These are phyloP conservation scores for Drosophila borealis DNA, from an alignment of 2,888 invertebrate genomes.

Conservation along the genomic window DNA sequence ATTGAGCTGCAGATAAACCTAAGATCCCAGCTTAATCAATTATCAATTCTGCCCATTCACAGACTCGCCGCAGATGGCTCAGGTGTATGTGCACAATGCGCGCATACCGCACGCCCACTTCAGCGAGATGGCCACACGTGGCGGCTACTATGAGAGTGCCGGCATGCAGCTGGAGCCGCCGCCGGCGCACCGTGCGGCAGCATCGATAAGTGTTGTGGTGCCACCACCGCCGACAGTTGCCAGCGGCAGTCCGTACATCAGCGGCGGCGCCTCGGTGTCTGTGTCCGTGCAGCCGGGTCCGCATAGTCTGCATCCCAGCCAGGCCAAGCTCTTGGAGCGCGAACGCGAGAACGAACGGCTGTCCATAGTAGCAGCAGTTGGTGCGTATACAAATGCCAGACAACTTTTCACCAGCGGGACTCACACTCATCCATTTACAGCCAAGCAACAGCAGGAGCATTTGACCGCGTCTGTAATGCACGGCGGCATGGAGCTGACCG, in stretches of 20 bases:
- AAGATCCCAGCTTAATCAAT: background rate
- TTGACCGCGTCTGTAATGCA: conserved; percentile 51
- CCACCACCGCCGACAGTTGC: conserved; percentile 79
- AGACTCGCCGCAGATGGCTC: conserved; percentile 90
- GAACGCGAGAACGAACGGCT: conserved; percentile 78
- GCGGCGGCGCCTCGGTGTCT: conserved; percentile 57
- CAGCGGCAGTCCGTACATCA: conserved; percentile 69
- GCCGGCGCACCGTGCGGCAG: conserved; percentile 86
- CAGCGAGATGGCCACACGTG: conserved; percentile 84
- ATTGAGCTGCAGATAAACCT: accelerated
- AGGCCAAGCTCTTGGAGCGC: conserved; percentile 82
- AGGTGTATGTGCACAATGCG: conserved; percentile 87
- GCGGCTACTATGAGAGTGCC: conserved; percentile 86
- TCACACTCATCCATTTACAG: conserved; percentile 33
- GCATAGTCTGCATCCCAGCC: conserved; percentile 71
- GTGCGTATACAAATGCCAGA: conserved; percentile 48
- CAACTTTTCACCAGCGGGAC: background rate
- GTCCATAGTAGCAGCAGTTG: conserved; percentile 65
- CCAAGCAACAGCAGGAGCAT: conserved; percentile 72
- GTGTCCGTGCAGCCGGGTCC: conserved; percentile 60
- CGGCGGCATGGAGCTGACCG: conserved; percentile 80
- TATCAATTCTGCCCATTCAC: background rate
- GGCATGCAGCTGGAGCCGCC: conserved; percentile 86
- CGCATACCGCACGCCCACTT: conserved; percentile 86
- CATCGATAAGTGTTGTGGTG: conserved; percentile 84